phyloP scores from a whole-genome alignment of 2,113 vertebrate species.

The Montifringilla adamsi region DNA sequence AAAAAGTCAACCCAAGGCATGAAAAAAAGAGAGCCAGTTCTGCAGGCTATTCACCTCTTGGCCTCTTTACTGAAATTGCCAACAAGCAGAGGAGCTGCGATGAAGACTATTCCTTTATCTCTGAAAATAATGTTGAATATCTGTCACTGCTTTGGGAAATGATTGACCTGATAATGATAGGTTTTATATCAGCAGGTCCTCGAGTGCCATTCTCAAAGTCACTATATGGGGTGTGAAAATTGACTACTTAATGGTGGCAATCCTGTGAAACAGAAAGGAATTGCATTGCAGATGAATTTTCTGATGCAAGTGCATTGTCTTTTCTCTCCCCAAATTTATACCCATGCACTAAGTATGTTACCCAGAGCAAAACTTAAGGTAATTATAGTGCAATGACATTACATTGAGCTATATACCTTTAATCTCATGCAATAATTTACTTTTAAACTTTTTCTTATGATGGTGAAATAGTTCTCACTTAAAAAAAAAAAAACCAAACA shows the following conservation, averaged over 20 bases:
- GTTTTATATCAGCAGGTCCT: constrained; percentile 52
- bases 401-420: background rate
- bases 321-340: background rate
- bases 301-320: background rate
- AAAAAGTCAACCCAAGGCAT: constrained; percentile 25
- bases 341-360: background rate
- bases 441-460: background rate
- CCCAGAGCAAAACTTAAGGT: background rate
- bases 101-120: constrained; percentile 50
- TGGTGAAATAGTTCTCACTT: background rate
- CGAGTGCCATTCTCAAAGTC: constrained; percentile 37
- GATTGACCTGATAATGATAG: constrained; percentile 54
- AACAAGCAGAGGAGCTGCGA: background rate
- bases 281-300: constrained; percentile 11
- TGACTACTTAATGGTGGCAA: constrained; percentile 39
- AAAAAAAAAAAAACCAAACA: background rate
- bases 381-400: background rate
- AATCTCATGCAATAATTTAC: background rate
- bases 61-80: constrained; percentile 52
- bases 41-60: constrained; percentile 56
- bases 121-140: constrained; percentile 61
- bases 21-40: constrained; percentile 32
- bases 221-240: constrained; percentile 41
- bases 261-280: background rate
- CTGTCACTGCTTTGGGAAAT: constrained; percentile 57